Conservation (phyloP, 2,113 vertebrate genomes). For the Centropus unirufus region DNA sequence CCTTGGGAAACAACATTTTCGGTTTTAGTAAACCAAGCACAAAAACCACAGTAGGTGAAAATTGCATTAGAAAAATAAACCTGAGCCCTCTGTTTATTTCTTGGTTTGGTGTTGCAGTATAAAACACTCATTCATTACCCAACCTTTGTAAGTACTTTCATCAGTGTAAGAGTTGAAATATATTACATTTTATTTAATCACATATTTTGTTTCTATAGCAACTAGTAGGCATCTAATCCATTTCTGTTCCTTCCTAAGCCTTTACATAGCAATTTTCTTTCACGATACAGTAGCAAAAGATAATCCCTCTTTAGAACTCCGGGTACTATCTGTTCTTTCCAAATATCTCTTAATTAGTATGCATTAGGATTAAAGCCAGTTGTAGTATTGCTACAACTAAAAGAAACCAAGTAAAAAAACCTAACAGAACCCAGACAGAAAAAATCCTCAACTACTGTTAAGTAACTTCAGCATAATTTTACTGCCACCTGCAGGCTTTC, state of each 20-base stretch:
- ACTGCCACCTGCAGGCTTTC: constrained; percentile 79
- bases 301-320: constrained; percentile 73
- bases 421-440: constrained; percentile 19
- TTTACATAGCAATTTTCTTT: constrained; percentile 69
- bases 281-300: constrained; percentile 62
- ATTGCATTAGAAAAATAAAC: background rate
- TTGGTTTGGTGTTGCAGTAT: constrained; percentile 6
- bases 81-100: background rate
- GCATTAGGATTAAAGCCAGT: constrained; percentile 71
- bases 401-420: constrained; percentile 24
- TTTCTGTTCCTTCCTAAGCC: constrained; percentile 66
- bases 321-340: constrained; percentile 44
- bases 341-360: constrained; percentile 73
- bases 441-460: background rate
- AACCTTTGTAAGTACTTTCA: constrained; percentile 28
- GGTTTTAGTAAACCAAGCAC: background rate
- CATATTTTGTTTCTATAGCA: constrained; percentile 75
- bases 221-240: constrained; percentile 62
- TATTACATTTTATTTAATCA: constrained; percentile 73
- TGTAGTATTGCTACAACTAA: constrained; percentile 12
- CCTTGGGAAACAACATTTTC: background rate
- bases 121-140: constrained; percentile 19
- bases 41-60: background rate
- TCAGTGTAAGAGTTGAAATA: constrained; percentile 31
- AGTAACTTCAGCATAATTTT: constrained; percentile 51